Percentiles rank a stretch among this genome's conserved stretches.
phyloP scores from a whole-genome alignment of 35 echinoderm and acorn worm species.

The Ptychodera flava region DNA sequence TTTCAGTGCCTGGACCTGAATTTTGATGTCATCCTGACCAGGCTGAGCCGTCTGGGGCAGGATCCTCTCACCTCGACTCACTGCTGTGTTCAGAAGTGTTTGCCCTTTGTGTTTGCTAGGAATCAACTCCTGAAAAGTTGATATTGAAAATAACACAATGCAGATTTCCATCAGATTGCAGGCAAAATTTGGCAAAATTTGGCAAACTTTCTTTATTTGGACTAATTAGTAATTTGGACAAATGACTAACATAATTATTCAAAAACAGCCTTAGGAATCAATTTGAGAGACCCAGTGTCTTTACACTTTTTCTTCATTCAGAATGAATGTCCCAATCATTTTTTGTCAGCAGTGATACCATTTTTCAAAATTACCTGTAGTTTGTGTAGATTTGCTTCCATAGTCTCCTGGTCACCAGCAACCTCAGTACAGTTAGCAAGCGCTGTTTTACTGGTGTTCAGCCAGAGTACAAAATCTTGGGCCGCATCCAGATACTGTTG shows the following conservation, averaged over 20 bases:
- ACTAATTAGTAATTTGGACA: too few species aligned
- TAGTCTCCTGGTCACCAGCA: conserved; percentile 28
- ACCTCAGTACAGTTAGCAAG: conserved; percentile 35
- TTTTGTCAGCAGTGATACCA: too few species aligned
- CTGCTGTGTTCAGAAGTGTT: conserved; percentile 45
- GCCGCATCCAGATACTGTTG: conserved; percentile 26
- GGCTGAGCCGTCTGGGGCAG: conserved; percentile 35
- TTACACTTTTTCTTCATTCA: too few species aligned
- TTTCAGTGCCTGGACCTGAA: conserved; percentile 24
- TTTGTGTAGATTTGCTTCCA: conserved; percentile 28
- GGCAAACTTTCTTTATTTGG: too few species aligned
- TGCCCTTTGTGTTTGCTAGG: conserved; percentile 66
- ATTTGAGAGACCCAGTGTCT: too few species aligned
- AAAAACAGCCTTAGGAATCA: too few species aligned
- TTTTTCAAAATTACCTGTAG: conserved; percentile 54
- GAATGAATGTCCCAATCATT: too few species aligned
- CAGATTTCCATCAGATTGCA: too few species aligned
- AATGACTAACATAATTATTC: too few species aligned
- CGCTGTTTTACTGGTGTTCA: conserved; percentile 9
- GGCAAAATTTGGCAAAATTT: too few species aligned
- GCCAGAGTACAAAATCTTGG: conserved; percentile 46
- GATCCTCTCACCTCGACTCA: conserved; percentile 50
- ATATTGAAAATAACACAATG: conserved; percentile 1
- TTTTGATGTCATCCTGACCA: conserved; percentile 39
- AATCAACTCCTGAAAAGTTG: conserved; percentile 49